Evolutionary conservation across 2,888 invertebrate genomes (phyloP).

Genomic region (Lamellibrachia satsuma): DNA sequence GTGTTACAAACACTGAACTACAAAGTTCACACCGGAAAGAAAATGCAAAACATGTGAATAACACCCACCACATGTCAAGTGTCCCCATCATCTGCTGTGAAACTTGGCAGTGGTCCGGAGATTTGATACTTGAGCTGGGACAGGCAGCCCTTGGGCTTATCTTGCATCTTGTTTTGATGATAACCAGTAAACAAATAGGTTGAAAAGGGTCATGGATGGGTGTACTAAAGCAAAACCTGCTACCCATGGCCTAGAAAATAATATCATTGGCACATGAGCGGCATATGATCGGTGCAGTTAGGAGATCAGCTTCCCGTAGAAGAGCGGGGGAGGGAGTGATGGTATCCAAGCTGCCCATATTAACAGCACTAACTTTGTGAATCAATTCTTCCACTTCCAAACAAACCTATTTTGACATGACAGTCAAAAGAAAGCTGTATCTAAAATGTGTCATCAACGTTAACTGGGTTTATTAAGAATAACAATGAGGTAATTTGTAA

Average conservation of each 20-base stretch:
- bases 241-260: conserved; percentile 6
- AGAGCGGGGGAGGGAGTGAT: neutral
- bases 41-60: neutral
- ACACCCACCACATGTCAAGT: neutral
- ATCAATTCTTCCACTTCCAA: neutral
- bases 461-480: neutral
- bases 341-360: neutral
- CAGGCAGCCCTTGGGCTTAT: neutral
- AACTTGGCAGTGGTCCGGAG: neutral
- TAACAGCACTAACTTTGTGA: neutral
- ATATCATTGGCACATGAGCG: neutral
- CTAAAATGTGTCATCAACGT: neutral
- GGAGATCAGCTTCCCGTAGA: neutral
- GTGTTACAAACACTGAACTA: neutral
- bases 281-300: neutral
- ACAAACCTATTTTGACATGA: neutral
- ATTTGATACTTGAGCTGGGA: neutral
- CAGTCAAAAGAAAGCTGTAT: neutral
- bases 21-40: neutral
- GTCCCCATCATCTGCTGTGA: neutral
- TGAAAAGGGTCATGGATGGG: neutral
- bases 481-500: neutral
- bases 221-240: neutral
- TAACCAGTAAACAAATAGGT: conserved; percentile 2
- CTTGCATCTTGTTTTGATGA: conserved; percentile 7